Conservation (phyloP, 1,140 invertebrate species). For the Lerema accius region DNA sequence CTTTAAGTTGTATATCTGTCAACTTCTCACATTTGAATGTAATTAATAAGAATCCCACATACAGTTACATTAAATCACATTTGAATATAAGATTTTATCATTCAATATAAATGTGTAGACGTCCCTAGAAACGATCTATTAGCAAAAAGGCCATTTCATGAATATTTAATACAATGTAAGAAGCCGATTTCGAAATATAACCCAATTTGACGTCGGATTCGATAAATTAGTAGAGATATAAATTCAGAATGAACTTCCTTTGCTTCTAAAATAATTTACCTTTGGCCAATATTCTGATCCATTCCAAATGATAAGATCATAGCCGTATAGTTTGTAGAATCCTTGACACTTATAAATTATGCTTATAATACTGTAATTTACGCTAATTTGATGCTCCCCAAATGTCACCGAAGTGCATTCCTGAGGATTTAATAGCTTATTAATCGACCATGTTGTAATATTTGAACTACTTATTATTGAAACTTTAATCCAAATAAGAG, state of each 20-base stretch:
- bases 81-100: slow-evolving; percentile 12
- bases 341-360: slow-evolving; percentile 35
- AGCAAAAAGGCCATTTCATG: slow-evolving; percentile 4
- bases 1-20: background rate
- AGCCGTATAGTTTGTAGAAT: slow-evolving; percentile 15
- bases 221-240: slow-evolving; percentile 10
- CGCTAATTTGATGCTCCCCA: slow-evolving; percentile 23
- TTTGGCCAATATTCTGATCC: background rate
- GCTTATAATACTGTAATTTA: slow-evolving; percentile 23
- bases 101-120: slow-evolving; percentile 1
- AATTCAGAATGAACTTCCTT: background rate
- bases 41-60: slow-evolving; percentile 18
- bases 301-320: slow-evolving; percentile 1
- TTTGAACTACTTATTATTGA: background rate
- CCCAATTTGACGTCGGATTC: background rate
- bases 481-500: too few species aligned
- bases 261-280: background rate
- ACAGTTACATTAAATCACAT: background rate
- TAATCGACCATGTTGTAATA: slow-evolving; percentile 1
- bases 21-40: slow-evolving; percentile 9
- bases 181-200: slow-evolving; percentile 20
- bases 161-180: slow-evolving; percentile 11
- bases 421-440: slow-evolving; percentile 11
- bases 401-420: slow-evolving; percentile 24
- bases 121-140: background rate